phyloP scores from a whole-genome alignment of 2,113 vertebrate species.

The Pheucticus melanocephalus region DNA sequence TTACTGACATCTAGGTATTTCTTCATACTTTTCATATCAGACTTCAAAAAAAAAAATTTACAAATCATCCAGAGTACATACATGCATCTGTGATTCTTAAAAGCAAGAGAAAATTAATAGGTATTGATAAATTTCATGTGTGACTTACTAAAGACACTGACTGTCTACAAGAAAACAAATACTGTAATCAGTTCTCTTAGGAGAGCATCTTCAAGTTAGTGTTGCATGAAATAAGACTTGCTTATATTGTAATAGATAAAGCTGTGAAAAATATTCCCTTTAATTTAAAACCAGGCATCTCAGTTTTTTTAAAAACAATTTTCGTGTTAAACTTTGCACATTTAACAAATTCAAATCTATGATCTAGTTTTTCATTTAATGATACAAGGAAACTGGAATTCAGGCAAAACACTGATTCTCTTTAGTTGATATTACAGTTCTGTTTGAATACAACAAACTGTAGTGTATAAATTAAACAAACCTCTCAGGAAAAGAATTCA shows the following conservation, averaged over 20 bases:
- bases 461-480: neutral
- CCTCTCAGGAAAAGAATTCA: neutral
- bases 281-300: neutral
- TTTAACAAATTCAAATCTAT: neutral
- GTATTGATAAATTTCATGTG: neutral
- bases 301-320: neutral
- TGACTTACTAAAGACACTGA: neutral
- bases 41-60: neutral
- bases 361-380: neutral
- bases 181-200: conserved; percentile 4
- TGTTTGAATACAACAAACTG: neutral
- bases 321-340: neutral
- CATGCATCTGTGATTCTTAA: neutral
- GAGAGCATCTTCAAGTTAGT: neutral
- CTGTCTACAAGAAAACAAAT: conserved; percentile 38
- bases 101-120: neutral
- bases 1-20: neutral
- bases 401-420: neutral
- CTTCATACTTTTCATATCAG: neutral
- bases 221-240: conserved; percentile 32
- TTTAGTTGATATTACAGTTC: neutral
- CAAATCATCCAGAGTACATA: neutral
- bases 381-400: neutral
- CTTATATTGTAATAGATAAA: neutral
- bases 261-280: neutral